These are phyloP conservation scores for Calliphora vomitoria DNA, from an alignment of 2,888 invertebrate genomes.

Conservation along the genomic window DNA sequence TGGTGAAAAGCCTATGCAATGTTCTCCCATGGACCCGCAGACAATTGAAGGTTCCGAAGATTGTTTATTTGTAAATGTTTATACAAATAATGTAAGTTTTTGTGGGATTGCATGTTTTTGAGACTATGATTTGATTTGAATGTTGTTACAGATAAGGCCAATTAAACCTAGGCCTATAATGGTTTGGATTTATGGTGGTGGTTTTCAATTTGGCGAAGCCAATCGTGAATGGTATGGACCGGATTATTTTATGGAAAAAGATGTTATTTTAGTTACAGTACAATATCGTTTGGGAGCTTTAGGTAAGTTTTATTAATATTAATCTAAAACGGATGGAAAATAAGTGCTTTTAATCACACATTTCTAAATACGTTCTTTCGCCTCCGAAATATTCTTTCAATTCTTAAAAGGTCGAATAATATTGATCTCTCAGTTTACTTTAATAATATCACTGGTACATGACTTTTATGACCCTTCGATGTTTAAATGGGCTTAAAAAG, in stretches of 20 bases:
- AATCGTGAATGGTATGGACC: conserved; percentile 80
- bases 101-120: neutral
- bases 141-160: conserved; percentile 74
- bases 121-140: neutral
- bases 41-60: conserved; percentile 84
- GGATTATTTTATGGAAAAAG: conserved; percentile 83
- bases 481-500: no score
- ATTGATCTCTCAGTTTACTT: no score
- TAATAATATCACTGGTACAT: no score
- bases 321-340: no score
- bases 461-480: no score
- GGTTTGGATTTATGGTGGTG: conserved; percentile 85
- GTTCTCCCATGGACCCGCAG: conserved; percentile 10
- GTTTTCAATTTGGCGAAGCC: conserved; percentile 82
- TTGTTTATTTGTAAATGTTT: conserved; percentile 84
- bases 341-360: no score
- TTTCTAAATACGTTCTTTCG: no score
- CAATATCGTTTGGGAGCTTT: conserved; percentile 84
- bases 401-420: no score
- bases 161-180: conserved; percentile 79
- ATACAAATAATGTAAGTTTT: conserved; percentile 76
- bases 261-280: conserved; percentile 83
- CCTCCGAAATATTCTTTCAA: no score
- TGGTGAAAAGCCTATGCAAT: conserved; percentile 62
- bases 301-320: conserved; percentile 67